These are phyloP conservation scores for Sorex araneus DNA, from an alignment of 2,113 vertebrate genomes.

Conservation along the genomic window DNA sequence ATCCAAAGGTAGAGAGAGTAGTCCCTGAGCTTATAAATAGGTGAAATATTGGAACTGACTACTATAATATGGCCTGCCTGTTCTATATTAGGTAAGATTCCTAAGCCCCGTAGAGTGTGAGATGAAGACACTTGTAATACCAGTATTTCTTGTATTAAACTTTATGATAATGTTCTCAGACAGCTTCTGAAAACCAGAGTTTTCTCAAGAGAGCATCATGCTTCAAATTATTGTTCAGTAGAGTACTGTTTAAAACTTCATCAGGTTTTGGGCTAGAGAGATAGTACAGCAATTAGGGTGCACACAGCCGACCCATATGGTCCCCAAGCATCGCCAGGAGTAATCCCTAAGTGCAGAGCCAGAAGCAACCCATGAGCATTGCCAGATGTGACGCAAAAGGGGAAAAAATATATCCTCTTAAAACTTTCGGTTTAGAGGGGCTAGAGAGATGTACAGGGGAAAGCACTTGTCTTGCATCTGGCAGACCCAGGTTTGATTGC, in stretches of 20 bases:
- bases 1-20: background rate
- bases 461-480: no score
- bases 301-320: no score
- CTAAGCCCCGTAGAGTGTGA: constrained; percentile 30
- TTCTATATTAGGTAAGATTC: constrained; percentile 40
- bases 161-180: constrained; percentile 56
- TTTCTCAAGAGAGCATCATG: constrained; percentile 45
- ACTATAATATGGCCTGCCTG: constrained; percentile 6
- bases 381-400: no score
- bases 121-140: constrained; percentile 53
- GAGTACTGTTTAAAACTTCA: constrained; percentile 37
- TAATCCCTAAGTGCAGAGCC: no score
- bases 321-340: no score
- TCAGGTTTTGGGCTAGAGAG: background rate
- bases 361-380: no score
- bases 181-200: constrained; percentile 68
- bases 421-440: no score
- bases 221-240: constrained; percentile 62
- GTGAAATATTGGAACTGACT: constrained; percentile 49
- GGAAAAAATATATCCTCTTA: no score
- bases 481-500: no score
- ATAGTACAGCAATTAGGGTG: no score
- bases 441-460: no score
- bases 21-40: constrained; percentile 40
- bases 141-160: constrained; percentile 35